Percentiles rank a stretch among this genome's conserved stretches.
Conservation (phyloP, 2,797 vertebrate species). For the Parauchenoglanis punctatus region DNA sequence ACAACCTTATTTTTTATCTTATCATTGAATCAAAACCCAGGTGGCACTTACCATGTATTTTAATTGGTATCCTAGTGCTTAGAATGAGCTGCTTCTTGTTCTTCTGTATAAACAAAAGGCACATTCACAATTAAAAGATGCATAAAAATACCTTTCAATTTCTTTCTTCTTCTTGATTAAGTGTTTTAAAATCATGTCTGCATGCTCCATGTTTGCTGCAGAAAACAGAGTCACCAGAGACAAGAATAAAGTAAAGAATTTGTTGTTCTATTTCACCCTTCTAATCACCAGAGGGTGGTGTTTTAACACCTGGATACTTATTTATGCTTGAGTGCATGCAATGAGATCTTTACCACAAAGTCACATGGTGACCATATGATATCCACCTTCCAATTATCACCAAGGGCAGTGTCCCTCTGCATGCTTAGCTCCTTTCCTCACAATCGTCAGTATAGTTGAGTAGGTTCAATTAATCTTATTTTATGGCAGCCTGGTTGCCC, state of each 20-base stretch:
- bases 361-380: not conserved
- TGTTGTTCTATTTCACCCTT: not conserved
- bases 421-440: not conserved
- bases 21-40: constrained; percentile 25
- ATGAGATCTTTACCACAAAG: not conserved
- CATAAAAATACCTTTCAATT: not conserved
- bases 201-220: constrained; percentile 43
- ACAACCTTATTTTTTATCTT: constrained; percentile 14
- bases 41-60: not conserved
- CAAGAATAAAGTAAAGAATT: not conserved
- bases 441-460: not conserved
- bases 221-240: constrained; percentile 43
- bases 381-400: not conserved
- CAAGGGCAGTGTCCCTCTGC: not conserved
- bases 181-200: constrained; percentile 55
- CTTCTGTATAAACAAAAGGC: constrained; percentile 35
- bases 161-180: constrained; percentile 47
- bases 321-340: not conserved
- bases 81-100: constrained; percentile 7
- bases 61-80: constrained; percentile 37
- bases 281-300: not conserved
- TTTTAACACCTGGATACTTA: not conserved
- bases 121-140: not conserved
- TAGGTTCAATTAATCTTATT: not conserved
- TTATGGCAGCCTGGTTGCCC: not conserved